Evolutionary conservation across 1,140 invertebrate species (phyloP), one percentile per base, ranked within the genome.

Genomic region (Trachymyrmex cornetzi): DNA sequence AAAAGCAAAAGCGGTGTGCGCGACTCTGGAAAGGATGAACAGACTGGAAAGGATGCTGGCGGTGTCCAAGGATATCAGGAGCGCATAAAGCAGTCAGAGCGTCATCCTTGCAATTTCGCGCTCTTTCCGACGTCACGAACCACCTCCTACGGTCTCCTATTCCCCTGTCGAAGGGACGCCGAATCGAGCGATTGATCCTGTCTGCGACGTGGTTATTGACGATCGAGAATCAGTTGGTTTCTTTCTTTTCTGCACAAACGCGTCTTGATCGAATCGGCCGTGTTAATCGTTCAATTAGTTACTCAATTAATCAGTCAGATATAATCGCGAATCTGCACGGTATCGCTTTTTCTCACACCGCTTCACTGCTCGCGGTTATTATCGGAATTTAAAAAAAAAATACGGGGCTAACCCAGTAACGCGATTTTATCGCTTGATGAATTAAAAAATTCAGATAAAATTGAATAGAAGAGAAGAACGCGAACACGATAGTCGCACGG

Each of bases 61-160:
- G 89, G 80, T 88, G 91, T 90, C 87, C 88, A 77, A 79, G 84
- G 81, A 66, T 90, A 94, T 77, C 90, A 94, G 93, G 93, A 94
- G 91, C 89, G 88, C 92, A 93, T 89, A 85, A 87, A 53, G 59
- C 89, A 34, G 30, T 11, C 5, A 77, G 63, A 91, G 38, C 48
- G 34, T 67, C 27, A 75, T 90, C 72, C 69, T 34, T 34, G 6
- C 2, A 5, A 34, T 71, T 82, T 86, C 77, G 67, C 59, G 24
- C 85, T 90, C 89, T 87, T 88, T 89, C 85, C 80, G 86, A 86
- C 64, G 85, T 88, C 88, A 87, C 63, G 55, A 74, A 61, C 79
- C 57, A 86, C 87, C 89, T 84, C 85, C 69, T 90, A 44, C 71
- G 30, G 77, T 71, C 64, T 93, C 85, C 87, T 94, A 88, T 24